Conservation (phyloP, 2,797 vertebrate genomes). For the Hydrolagus colliei region DNA sequence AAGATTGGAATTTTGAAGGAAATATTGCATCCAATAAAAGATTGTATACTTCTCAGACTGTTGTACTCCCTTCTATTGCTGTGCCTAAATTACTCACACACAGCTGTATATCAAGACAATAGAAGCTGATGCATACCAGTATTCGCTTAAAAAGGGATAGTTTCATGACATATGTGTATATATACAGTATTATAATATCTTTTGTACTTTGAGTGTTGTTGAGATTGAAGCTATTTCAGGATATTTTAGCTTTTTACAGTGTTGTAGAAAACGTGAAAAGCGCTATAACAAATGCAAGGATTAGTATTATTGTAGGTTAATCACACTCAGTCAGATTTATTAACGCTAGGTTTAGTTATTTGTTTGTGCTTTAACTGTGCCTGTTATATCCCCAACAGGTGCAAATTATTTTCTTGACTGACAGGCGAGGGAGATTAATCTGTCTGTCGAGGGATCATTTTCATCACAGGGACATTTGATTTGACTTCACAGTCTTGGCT, state of each 20-base stretch:
- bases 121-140: not conserved
- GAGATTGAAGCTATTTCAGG: not conserved
- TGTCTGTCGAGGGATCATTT: not conserved
- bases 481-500: not conserved
- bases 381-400: not conserved
- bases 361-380: not conserved
- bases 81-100: not conserved
- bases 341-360: not conserved
- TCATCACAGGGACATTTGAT: not conserved
- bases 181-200: not conserved
- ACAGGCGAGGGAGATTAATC: not conserved
- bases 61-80: not conserved
- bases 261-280: not conserved
- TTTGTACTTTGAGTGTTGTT: not conserved
- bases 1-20: not conserved
- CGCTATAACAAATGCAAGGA: too few relatives aligned
- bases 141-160: not conserved
- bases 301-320: not conserved
- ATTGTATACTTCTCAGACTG: not conserved
- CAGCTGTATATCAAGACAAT: not conserved
- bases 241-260: not conserved
- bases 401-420: not conserved
- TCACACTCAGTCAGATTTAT: not conserved
- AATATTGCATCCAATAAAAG: not conserved
- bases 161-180: not conserved